phyloP scores from a whole-genome alignment of 2,113 vertebrate species.

The Ardeotis arabs region DNA sequence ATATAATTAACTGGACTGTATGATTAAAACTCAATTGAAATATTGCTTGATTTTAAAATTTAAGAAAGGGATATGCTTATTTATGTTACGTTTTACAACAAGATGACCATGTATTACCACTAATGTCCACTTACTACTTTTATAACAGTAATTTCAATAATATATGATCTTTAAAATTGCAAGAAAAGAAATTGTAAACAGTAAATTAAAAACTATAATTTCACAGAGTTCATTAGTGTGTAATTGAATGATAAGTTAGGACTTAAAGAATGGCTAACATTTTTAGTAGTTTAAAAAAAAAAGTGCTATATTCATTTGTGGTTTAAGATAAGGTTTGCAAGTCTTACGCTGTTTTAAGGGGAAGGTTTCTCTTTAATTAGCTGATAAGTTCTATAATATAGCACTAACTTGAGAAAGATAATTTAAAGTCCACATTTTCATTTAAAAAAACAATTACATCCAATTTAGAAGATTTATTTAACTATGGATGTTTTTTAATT shows the following conservation, averaged over 20 bases:
- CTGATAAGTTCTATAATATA: not conserved
- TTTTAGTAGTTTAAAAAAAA: not conserved
- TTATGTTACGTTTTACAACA: not conserved
- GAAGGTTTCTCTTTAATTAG: slow-evolving; percentile 30
- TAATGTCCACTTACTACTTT: not conserved
- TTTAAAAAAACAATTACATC: slow-evolving; percentile 22
- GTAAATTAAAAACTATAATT: not conserved
- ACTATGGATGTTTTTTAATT: not conserved
- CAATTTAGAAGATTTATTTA: slow-evolving; percentile 19
- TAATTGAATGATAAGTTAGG: slow-evolving; percentile 1
- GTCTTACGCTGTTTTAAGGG: not conserved
- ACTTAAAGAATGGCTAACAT: not conserved
- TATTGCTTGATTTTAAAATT: not conserved
- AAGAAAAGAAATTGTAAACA: slow-evolving; percentile 24
- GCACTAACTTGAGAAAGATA: not conserved
- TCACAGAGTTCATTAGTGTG: not conserved
- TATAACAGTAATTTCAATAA: not conserved
- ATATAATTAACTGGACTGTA: not conserved
- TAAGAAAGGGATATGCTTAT: not conserved
- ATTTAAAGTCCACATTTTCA: slow-evolving; percentile 21
- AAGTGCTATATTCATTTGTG: not conserved
- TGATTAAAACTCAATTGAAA: not conserved
- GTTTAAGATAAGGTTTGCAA: not conserved
- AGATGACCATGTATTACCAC: not conserved
- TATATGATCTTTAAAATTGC: not conserved